Conservation (phyloP, 2,113 vertebrate species). For the Apus apus region DNA sequence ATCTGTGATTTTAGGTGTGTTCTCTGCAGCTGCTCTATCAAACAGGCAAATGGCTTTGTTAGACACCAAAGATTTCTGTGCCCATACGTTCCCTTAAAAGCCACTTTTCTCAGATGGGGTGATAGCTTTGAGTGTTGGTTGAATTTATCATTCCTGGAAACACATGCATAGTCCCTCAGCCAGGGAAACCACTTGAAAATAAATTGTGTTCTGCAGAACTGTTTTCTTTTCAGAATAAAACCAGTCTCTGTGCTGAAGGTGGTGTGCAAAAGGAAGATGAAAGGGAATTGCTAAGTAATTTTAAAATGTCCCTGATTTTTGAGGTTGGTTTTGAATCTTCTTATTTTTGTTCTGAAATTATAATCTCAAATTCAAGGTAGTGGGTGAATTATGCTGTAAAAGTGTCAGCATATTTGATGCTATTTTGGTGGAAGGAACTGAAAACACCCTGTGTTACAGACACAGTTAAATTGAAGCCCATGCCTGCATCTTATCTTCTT, state of each 20-base stretch:
- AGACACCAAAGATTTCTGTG: not conserved
- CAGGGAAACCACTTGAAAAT: not conserved
- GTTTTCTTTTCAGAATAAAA: not conserved
- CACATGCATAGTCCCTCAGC: not conserved
- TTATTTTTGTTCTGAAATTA: not conserved
- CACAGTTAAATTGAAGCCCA: accelerated
- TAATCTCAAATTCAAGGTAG: not conserved
- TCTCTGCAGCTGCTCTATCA: not conserved
- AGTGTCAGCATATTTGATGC: not conserved
- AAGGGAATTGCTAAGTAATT: not conserved
- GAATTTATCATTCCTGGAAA: conserved; percentile 26
- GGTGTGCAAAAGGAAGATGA: not conserved
- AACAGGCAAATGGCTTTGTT: not conserved
- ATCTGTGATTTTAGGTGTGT: conserved; percentile 31
- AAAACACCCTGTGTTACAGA: not conserved
- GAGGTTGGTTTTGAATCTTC: not conserved
- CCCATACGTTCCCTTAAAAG: not conserved
- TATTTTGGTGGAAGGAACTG: not conserved
- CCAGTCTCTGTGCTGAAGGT: not conserved
- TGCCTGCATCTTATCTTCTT: not conserved
- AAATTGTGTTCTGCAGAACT: not conserved
- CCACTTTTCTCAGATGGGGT: conserved; percentile 25
- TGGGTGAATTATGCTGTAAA: not conserved
- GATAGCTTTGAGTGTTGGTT: not conserved
- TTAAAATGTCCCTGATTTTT: not conserved